A percentile compares a stretch with the other conserved stretches of the same genome.
These are phyloP conservation scores for Zaprionus davidi DNA, from an alignment of 1,140 invertebrate genomes.

Conservation along the genomic window DNA sequence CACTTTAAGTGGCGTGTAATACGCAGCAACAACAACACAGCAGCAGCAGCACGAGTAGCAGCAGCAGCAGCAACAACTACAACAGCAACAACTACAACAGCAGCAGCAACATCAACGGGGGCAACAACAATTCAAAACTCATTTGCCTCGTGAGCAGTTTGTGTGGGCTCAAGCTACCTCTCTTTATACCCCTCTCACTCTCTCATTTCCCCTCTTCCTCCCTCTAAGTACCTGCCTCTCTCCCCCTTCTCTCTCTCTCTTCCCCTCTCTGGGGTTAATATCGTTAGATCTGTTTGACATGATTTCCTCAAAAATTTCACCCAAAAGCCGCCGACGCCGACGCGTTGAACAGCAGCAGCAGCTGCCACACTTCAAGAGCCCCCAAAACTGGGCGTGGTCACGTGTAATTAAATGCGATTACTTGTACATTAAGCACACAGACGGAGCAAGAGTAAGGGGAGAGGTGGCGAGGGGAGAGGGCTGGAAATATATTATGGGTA, in stretches of 20 bases:
- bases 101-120: slow-evolving; percentile 30
- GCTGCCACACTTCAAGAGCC: neutral
- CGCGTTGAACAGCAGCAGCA: slow-evolving; percentile 20
- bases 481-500: slow-evolving; percentile 22
- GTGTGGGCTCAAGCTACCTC: slow-evolving; percentile 23
- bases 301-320: slow-evolving; percentile 65
- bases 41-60: slow-evolving; percentile 17
- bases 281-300: slow-evolving; percentile 66
- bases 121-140: slow-evolving; percentile 55
- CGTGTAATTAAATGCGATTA: slow-evolving; percentile 71
- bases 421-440: slow-evolving; percentile 47
- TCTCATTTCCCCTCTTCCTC: neutral
- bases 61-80: slow-evolving; percentile 31
- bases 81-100: slow-evolving; percentile 34
- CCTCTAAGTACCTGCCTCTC: no score
- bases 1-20: slow-evolving; percentile 49
- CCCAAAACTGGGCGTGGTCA: slow-evolving; percentile 43
- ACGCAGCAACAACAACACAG: slow-evolving; percentile 43
- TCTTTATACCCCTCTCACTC: neutral
- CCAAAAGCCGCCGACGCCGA: slow-evolving; percentile 15
- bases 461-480: neutral
- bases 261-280: slow-evolving; percentile 34
- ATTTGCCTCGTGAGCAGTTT: slow-evolving; percentile 52
- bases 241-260: neutral
- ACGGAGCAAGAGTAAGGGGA: neutral